phyloP scores from a whole-genome alignment of 2,888 invertebrate genomes.

The Sinelater perroti region DNA sequence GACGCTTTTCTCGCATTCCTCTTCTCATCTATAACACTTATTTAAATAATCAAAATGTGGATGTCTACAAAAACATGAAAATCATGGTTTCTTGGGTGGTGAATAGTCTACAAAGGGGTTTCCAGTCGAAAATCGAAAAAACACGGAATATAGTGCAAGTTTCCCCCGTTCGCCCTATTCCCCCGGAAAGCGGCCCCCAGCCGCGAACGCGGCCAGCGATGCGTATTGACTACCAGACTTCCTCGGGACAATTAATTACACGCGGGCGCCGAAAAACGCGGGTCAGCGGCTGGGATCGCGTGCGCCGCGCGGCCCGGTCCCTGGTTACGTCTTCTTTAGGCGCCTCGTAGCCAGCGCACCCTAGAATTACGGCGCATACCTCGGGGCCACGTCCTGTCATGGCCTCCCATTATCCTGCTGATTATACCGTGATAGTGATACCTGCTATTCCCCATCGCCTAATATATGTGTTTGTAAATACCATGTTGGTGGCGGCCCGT shows the following conservation, averaged over 20 bases:
- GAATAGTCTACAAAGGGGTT: too few relatives aligned
- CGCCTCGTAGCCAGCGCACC: conserved; percentile 53
- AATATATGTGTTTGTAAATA: conserved; percentile 55
- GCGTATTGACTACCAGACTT: not conserved
- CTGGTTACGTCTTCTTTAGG: conserved; percentile 58
- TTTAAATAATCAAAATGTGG: too few relatives aligned
- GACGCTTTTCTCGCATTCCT: too few relatives aligned
- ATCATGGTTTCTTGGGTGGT: too few relatives aligned
- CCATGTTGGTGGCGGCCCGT: conserved; percentile 52
- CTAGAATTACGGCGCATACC: conserved; percentile 54
- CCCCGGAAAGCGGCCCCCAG: too few relatives aligned
- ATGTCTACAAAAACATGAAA: too few relatives aligned
- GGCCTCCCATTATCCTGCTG: conserved; percentile 47
- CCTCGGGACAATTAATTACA: conserved; percentile 7
- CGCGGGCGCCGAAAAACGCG: not conserved
- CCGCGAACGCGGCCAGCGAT: too few relatives aligned
- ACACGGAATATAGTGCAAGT: too few relatives aligned
- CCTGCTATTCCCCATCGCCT: conserved; percentile 43
- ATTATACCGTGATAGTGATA: conserved; percentile 45
- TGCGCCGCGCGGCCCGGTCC: conserved; percentile 43
- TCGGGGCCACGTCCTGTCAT: conserved; percentile 54
- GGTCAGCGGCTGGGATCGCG: conserved; percentile 33
- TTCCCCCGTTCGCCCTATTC: too few relatives aligned
- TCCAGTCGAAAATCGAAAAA: too few relatives aligned
- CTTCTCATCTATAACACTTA: too few relatives aligned